These are phyloP conservation scores for Pseudachorutes palmiensis DNA, from an alignment of 1,140 invertebrate genomes.

Conservation along the genomic window DNA sequence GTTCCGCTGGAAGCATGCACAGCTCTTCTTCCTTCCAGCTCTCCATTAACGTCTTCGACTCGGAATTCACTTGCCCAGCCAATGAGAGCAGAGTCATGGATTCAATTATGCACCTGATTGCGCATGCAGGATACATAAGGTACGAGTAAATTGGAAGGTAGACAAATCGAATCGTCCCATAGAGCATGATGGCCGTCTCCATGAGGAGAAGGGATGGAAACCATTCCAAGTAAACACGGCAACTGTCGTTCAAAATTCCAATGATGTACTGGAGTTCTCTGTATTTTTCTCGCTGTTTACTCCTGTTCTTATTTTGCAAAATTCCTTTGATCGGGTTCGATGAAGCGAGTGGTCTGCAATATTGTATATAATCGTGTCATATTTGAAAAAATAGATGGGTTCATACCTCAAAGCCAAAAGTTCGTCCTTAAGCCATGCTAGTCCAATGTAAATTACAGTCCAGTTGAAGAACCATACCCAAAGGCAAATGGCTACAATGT, in stretches of 20 bases:
- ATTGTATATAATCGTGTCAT: not conserved
- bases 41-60: not conserved
- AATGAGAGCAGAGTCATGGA: not conserved
- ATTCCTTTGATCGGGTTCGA: no score
- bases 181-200: not conserved
- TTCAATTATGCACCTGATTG: not conserved
- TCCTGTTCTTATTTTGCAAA: not conserved
- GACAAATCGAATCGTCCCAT: not conserved
- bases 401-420: not conserved
- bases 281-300: not conserved
- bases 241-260: not conserved
- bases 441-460: not conserved
- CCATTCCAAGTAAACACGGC: not conserved
- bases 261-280: not conserved
- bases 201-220: not conserved
- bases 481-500: not conserved
- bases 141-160: not conserved
- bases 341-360: not conserved
- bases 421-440: not conserved
- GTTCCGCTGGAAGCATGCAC: no score
- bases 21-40: not conserved
- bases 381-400: not conserved
- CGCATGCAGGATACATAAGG: not conserved
- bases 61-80: not conserved
- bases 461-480: not conserved